Conservation (phyloP, 2,113 vertebrate species). For the Periophthalmus modestus region DNA sequence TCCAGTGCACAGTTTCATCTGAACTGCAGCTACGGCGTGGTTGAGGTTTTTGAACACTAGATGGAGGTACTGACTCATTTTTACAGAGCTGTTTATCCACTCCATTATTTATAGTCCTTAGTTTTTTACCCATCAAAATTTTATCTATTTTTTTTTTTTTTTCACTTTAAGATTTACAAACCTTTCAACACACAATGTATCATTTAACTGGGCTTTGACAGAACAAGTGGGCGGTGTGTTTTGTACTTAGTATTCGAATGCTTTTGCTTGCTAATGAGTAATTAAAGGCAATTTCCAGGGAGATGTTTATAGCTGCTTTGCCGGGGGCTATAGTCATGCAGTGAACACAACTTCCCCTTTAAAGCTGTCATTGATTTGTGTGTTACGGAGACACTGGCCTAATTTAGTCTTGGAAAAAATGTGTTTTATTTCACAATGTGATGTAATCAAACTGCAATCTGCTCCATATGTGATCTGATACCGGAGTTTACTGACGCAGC, state of each 20-base stretch:
- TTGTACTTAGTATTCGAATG: conserved; percentile 48
- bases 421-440: conserved; percentile 47
- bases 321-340: conserved; percentile 42
- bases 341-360: conserved; percentile 45
- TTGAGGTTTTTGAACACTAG: conserved; percentile 52
- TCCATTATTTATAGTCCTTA: not conserved
- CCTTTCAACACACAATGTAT: conserved; percentile 38
- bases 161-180: not conserved
- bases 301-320: conserved; percentile 50
- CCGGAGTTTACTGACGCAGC: conserved; percentile 30
- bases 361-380: conserved; percentile 60
- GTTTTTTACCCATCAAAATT: not conserved
- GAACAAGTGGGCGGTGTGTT: conserved; percentile 44
- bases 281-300: conserved; percentile 58
- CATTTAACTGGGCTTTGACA: conserved; percentile 52
- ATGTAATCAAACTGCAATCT: conserved; percentile 64
- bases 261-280: conserved; percentile 51
- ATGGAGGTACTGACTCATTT: conserved; percentile 56
- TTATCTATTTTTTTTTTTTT: not conserved
- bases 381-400: conserved; percentile 35
- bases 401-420: conserved; percentile 47
- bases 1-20: not conserved
- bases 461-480: conserved; percentile 42
- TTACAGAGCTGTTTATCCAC: conserved; percentile 6
- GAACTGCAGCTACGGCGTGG: conserved; percentile 13